Evolutionary conservation across 37 sponge, comb jelly and placozoan species (phyloP).

Genomic region (Chondrilla cf. caribensis): DNA sequence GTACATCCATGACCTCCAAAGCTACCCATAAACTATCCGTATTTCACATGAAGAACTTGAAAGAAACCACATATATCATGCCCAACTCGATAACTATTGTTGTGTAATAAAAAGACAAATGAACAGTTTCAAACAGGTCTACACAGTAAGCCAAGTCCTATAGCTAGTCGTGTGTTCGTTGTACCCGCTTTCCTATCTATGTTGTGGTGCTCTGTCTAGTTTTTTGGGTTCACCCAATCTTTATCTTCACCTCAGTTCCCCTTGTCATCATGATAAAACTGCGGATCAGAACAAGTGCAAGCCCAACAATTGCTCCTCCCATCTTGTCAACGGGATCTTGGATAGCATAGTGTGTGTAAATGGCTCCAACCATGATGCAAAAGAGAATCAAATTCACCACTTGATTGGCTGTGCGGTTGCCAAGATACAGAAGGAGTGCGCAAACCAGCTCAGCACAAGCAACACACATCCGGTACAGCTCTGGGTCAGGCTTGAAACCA

Average conservation of each 20-base stretch:
- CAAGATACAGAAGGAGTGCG: slow-evolving; percentile 41
- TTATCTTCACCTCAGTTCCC: not conserved
- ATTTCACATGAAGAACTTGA: no score
- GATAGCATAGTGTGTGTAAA: slow-evolving; percentile 60
- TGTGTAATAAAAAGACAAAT: no score
- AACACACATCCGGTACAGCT: slow-evolving; percentile 56
- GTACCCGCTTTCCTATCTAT: no score
- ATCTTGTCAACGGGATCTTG: slow-evolving; percentile 45
- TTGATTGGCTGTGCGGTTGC: not conserved
- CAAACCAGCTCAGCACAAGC: slow-evolving; percentile 63
- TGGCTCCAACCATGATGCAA: slow-evolving; percentile 82
- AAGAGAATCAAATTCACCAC: slow-evolving; percentile 47
- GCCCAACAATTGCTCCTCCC: slow-evolving; percentile 26
- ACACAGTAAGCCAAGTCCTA: no score
- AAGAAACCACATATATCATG: no score
- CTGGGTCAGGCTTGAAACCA: slow-evolving; percentile 46
- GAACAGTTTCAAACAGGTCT: no score
- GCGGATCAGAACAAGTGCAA: slow-evolving; percentile 23
- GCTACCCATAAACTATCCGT: no score
- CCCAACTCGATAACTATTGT: no score
- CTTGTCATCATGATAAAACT: slow-evolving; percentile 13
- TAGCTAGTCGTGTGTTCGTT: no score
- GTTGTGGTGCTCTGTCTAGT: no score
- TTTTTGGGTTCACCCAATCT: slow-evolving; percentile 6
- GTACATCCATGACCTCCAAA: no score